Percentiles rank a stretch among this genome's conserved stretches.
These are phyloP conservation scores for Calliphora vicina DNA, from an alignment of 1,140 invertebrate species.

Conservation along the genomic window DNA sequence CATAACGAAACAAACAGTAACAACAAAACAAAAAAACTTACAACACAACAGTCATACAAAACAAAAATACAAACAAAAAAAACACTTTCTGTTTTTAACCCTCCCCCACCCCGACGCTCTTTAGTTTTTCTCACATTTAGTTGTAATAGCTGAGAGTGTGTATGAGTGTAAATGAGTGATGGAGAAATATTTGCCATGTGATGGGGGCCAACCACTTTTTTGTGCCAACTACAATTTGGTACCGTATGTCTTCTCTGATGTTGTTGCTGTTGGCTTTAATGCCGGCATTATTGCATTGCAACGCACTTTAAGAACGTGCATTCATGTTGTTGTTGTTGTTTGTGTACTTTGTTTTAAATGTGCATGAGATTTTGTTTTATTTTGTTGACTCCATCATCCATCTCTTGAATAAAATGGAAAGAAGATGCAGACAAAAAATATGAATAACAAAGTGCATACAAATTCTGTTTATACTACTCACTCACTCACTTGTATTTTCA, in stretches of 20 bases:
- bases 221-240: background rate
- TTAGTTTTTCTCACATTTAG: background rate
- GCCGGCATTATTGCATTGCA: background rate
- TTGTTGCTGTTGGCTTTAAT: background rate
- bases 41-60: background rate
- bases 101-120: background rate
- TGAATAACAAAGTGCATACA: too few species aligned
- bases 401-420: too few species aligned
- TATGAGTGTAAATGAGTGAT: background rate
- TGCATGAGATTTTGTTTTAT: too few species aligned
- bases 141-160: background rate
- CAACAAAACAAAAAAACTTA: background rate
- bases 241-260: background rate
- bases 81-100: conserved; percentile 13
- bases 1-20: background rate
- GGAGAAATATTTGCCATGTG: background rate
- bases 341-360: background rate
- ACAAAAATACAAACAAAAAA: background rate
- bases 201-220: background rate
- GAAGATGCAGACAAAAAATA: too few species aligned
- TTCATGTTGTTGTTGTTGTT: background rate
- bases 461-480: too few species aligned
- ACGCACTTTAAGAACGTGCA: background rate
- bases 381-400: too few species aligned
- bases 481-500: too few species aligned